phyloP scores from a whole-genome alignment of 2,888 invertebrate genomes.

The Thecocarcelia acutangulata region DNA sequence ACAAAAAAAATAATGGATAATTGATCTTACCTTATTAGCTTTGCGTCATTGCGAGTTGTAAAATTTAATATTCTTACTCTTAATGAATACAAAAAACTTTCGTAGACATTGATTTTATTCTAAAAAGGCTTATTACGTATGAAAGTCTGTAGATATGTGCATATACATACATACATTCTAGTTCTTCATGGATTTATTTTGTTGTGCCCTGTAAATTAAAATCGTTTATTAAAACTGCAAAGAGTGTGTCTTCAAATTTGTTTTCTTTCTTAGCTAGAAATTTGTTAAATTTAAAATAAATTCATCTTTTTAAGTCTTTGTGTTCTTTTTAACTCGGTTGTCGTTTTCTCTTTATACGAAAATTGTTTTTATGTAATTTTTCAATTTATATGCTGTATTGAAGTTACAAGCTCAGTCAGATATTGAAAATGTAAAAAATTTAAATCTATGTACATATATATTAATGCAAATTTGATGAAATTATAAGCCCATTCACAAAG shows the following conservation, averaged over 20 bases:
- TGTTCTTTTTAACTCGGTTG: constrained; percentile 7
- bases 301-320: constrained; percentile 19
- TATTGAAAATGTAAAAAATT: too few relatives aligned
- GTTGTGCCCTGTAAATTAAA: too few relatives aligned
- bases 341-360: constrained; percentile 41
- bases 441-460: too few relatives aligned
- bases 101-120: too few relatives aligned
- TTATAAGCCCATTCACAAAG: background rate
- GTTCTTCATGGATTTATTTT: too few relatives aligned
- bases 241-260: too few relatives aligned
- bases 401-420: constrained; percentile 8
- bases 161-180: constrained; percentile 12
- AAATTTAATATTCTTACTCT: too few relatives aligned
- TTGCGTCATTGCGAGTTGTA: too few relatives aligned
- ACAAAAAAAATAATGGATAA: too few relatives aligned
- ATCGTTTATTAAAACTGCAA: too few relatives aligned
- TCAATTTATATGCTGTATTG: constrained; percentile 68
- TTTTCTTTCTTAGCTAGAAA: background rate
- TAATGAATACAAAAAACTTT: too few relatives aligned
- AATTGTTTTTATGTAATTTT: constrained; percentile 64
- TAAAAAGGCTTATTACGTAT: background rate
- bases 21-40: too few relatives aligned
- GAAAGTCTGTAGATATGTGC: background rate
- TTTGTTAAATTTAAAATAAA: background rate
- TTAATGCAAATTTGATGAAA: background rate